A percentile compares a stretch with the other conserved stretches of the same genome.
phyloP scores from a whole-genome alignment of 2,888 invertebrate genomes.

The Cantharis flavilabris region DNA sequence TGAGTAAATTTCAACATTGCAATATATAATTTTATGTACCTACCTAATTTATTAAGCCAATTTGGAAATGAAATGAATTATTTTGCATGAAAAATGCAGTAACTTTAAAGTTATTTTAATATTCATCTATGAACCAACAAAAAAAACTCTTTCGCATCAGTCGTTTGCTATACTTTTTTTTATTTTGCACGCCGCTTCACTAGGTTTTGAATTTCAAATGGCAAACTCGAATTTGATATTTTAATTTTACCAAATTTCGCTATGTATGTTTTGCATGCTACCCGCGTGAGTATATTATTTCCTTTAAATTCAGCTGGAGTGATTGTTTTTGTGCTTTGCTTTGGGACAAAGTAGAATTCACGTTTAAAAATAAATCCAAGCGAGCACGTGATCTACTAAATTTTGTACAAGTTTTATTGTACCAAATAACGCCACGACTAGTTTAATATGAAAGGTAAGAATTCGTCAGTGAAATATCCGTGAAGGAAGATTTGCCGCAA shows the following conservation, averaged over 20 bases:
- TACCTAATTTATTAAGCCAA: background rate
- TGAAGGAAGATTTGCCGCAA: background rate
- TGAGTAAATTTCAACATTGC: background rate
- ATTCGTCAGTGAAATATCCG: background rate
- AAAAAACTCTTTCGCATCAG: background rate
- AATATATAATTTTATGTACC: background rate
- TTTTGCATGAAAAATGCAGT: background rate
- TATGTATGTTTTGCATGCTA: background rate
- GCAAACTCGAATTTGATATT: background rate
- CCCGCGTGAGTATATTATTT: background rate
- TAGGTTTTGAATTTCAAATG: background rate
- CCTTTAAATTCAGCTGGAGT: background rate
- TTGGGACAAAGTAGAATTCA: background rate
- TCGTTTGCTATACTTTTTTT: background rate
- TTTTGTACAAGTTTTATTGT: background rate
- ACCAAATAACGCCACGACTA: background rate
- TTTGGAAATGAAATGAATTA: background rate
- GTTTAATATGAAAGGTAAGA: background rate
- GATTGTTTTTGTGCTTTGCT: background rate
- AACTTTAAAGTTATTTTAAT: background rate
- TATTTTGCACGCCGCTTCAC: background rate
- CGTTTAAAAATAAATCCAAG: background rate
- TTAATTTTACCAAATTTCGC: background rate
- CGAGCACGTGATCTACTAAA: background rate
- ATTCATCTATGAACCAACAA: background rate